Conservation (phyloP, 2,888 invertebrate species). For the Helobdella robusta region DNA sequence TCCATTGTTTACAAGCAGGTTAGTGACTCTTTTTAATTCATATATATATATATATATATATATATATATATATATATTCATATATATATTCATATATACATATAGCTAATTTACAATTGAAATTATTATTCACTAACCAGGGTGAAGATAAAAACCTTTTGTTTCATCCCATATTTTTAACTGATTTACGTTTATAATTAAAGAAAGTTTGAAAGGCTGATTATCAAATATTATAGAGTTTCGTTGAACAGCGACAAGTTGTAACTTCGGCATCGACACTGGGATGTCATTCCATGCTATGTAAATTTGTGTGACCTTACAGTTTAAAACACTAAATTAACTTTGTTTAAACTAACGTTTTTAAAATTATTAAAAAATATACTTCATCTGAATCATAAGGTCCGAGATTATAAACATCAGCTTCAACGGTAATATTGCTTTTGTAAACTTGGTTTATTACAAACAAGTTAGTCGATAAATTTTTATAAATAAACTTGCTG, state of each 20-base stretch:
- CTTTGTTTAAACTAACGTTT: constrained; percentile 32
- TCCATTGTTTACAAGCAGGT: no score
- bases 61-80: no score
- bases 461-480: constrained; percentile 21
- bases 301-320: constrained; percentile 41
- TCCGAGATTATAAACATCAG: constrained; percentile 39
- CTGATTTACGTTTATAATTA: constrained; percentile 35
- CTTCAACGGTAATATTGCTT: constrained; percentile 27
- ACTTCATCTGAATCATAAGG: constrained; percentile 41
- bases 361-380: constrained; percentile 17
- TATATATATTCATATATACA: no score
- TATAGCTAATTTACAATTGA: no score
- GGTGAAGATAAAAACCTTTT: constrained; percentile 16
- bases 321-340: background rate
- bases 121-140: constrained; percentile 11
- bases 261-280: constrained; percentile 38
- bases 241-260: constrained; percentile 39
- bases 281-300: constrained; percentile 38
- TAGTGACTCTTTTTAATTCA: no score
- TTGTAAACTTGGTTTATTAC: constrained; percentile 1
- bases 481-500: constrained; percentile 30
- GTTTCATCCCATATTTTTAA: constrained; percentile 38
- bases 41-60: no score
- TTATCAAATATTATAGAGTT: constrained; percentile 1
- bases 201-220: constrained; percentile 27